Percentiles rank a stretch among this genome's conserved stretches.
These are phyloP conservation scores for Dinomys branickii DNA, from an alignment of 2,113 vertebrate genomes.

Conservation along the genomic window DNA sequence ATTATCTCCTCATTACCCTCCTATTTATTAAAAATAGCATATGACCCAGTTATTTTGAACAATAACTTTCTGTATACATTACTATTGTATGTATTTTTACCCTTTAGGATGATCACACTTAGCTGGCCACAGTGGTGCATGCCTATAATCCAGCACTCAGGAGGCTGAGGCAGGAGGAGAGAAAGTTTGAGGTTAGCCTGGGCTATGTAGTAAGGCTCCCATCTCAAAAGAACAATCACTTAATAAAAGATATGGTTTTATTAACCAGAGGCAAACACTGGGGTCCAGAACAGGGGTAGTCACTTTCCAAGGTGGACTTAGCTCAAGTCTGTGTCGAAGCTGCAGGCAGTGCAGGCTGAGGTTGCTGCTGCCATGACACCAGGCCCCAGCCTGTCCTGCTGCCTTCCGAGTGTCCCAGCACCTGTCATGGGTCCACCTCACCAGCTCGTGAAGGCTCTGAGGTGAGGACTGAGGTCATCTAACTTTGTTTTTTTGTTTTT, in stretches of 20 bases:
- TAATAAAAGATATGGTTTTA: background rate
- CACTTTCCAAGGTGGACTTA: background rate
- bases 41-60: background rate
- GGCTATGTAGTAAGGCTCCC: background rate
- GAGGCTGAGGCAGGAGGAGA: background rate
- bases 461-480: background rate
- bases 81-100: background rate
- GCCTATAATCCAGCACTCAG: background rate
- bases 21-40: constrained; percentile 10
- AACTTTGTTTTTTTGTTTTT: too few species aligned
- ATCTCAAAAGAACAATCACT: background rate
- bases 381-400: background rate
- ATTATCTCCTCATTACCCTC: background rate
- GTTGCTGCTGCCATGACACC: background rate
- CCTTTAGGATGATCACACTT: background rate
- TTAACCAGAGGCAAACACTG: background rate
- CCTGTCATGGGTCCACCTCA: background rate
- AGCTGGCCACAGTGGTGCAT: background rate
- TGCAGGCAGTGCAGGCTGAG: fast-evolving
- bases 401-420: background rate
- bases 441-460: background rate
- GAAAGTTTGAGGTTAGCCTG: background rate
- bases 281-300: background rate
- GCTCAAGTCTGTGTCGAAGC: background rate
- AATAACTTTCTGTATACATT: background rate